Conservation (phyloP, 2,113 vertebrate species). For the mouse (Mus musculus) region GRCm39 chr1:159588501-159589000, state of each 20-base stretch:
- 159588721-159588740: not conserved
- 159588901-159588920: not conserved
- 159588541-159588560: not conserved
- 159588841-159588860: not conserved
- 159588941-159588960: not conserved
- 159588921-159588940: not conserved
- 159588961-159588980: not conserved
- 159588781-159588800: not conserved
- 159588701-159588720: rapidly evolving
- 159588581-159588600: not conserved
- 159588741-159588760: not conserved
- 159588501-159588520: not conserved
- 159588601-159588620: not conserved
- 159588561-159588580: not conserved
- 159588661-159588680: not conserved
- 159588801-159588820: not conserved
- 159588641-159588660: not conserved
- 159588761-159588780: not conserved
- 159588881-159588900: not conserved
- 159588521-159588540: not conserved
- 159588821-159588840: not conserved
- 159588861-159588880: not conserved
- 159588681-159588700: not conserved
- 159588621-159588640: not conserved
- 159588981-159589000: not conserved